Evolutionary conservation across 53 echinoderm and acorn worm genomes (phyloP), one percentile per base, ranked within the genome.

Genomic region (Glandiceps talaboti): DNA sequence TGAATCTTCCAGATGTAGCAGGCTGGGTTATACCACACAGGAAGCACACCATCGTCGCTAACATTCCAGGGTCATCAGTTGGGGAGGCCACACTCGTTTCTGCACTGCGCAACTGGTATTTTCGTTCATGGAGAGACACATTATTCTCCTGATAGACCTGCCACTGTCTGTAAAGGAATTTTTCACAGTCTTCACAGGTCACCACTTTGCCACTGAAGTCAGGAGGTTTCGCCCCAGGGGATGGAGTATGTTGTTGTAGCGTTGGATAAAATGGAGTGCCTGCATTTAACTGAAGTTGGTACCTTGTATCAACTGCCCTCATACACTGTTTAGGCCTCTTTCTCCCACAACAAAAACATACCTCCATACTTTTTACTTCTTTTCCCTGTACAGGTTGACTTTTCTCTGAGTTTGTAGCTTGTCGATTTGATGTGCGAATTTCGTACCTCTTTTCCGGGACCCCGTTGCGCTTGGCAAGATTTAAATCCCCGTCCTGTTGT

Each of bases 201-300:
- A 99, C 89, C 25, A 99, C 99, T 12, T 92, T 90, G 25, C 99
- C 99, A 79, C 93, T 88, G 77, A 93, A 87, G 79, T 99, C 99
- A 32, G 92, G 93, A 29, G 99, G 87, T 75, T 85, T 99, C 1
- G 99, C 99, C 14, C 92, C 93, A 28, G 99, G 99, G 33, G 99
- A 82, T 45, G 64, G 6, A 14, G 93, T 87, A 77, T 99, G 99
- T 72, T 87, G 89, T 12, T 93, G 86, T 30, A 99, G 90, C 78
- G 93, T 93, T 1, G 99, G 99, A 79, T 93, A 99, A 79, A 93
- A 99, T 72, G 99, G 99, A 0, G 93, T 87, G 80, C 92, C 99
- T n/a, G 99, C 93, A 33, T 99, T 99, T 27, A 92, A 93, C 93
- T 92, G 92, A 27, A 92, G 92, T 93, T 92, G 92, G 79, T 99